Evolutionary conservation across 2,888 invertebrate species (phyloP).

Genomic region (Acronicta alni): DNA sequence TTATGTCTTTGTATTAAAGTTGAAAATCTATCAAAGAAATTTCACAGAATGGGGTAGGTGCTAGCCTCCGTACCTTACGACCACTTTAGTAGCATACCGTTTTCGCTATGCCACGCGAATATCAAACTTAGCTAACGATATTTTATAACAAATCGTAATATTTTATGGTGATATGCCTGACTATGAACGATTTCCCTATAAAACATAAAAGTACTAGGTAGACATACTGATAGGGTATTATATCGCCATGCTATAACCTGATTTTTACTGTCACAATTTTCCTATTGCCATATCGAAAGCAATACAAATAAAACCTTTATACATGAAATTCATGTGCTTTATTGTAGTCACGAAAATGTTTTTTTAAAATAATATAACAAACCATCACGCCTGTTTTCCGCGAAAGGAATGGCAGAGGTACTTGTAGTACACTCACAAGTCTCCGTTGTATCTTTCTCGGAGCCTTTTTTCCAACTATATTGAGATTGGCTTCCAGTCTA

Average conservation of each 20-base stretch:
- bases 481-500: no score
- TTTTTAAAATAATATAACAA: no score
- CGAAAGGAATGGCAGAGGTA: no score
- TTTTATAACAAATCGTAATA: background rate
- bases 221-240: background rate
- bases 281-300: background rate
- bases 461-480: no score
- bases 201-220: constrained; percentile 16
- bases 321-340: background rate
- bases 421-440: no score
- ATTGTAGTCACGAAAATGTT: no score
- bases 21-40: no score
- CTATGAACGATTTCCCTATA: constrained; percentile 1
- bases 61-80: background rate
- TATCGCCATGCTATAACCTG: background rate
- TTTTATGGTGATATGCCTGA: background rate
- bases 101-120: background rate
- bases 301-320: background rate
- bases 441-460: no score
- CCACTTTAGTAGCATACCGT: no score
- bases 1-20: no score
- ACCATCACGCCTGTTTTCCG: no score
- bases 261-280: constrained; percentile 16
- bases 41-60: no score
- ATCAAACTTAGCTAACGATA: background rate